These are phyloP conservation scores for Podargus strigoides DNA, from an alignment of 2,797 vertebrate genomes.

Conservation along the genomic window DNA sequence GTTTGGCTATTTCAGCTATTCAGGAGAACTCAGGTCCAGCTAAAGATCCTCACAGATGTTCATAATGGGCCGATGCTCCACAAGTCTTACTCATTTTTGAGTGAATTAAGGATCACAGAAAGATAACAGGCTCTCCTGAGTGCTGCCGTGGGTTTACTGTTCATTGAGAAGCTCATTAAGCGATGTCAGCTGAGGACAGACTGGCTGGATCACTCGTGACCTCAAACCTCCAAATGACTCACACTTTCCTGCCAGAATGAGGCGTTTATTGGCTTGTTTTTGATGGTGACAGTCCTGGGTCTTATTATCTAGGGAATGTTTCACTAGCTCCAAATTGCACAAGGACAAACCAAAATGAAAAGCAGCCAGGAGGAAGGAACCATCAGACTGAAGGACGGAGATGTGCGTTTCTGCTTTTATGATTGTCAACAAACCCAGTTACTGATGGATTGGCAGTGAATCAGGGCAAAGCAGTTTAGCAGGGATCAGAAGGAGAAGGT, in stretches of 20 bases:
- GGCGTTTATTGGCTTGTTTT: background rate
- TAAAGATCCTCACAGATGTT: background rate
- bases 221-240: background rate
- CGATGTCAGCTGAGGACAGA: background rate
- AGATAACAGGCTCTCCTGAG: background rate
- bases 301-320: background rate
- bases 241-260: background rate
- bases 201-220: background rate
- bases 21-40: background rate
- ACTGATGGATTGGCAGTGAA: background rate
- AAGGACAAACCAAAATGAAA: background rate
- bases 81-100: fast-evolving
- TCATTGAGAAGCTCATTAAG: background rate
- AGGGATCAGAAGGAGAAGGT: background rate
- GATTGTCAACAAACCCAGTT: background rate
- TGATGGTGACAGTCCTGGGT: background rate
- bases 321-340: background rate
- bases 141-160: background rate
- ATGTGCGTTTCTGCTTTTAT: background rate
- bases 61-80: background rate
- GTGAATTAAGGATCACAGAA: background rate
- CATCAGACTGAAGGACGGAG: background rate
- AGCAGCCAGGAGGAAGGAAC: background rate
- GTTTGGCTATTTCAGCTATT: background rate
- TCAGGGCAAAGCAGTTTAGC: background rate